Evolutionary conservation across 1,140 invertebrate genomes (phyloP).

Genomic region (Ostrea denselamellosa): DNA sequence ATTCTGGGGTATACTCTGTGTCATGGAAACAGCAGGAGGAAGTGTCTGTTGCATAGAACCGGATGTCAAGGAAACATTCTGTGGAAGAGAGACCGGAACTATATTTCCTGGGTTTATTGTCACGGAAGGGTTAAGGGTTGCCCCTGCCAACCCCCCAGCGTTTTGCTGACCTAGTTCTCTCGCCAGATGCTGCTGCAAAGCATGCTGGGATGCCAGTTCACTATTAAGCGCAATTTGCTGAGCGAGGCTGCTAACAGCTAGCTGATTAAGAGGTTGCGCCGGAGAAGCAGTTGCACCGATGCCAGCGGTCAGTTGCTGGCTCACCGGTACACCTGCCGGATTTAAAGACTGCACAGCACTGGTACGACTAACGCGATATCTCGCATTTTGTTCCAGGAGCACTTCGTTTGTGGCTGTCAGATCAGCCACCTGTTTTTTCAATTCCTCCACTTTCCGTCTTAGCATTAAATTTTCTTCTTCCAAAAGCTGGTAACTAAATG

Average conservation of each 20-base stretch:
- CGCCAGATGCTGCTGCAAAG: conserved; percentile 69
- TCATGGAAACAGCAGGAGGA: conserved; percentile 67
- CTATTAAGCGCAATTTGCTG: conserved; percentile 77
- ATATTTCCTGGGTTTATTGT: conserved; percentile 72
- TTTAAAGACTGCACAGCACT: conserved; percentile 65
- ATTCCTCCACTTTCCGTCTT: conserved; percentile 86
- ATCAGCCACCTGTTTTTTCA: conserved; percentile 86
- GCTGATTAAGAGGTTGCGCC: conserved; percentile 59
- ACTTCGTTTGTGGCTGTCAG: conserved; percentile 90
- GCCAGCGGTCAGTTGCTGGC: conserved; percentile 60
- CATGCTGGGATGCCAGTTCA: conserved; percentile 74
- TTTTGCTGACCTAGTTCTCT: conserved; percentile 57
- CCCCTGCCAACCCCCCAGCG: conserved; percentile 56
- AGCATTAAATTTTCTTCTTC: conserved; percentile 87
- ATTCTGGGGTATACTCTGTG: conserved; percentile 69
- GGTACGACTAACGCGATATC: conserved; percentile 84
- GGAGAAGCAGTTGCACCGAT: conserved; percentile 62
- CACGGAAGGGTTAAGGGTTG: conserved; percentile 65
- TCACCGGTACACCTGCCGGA: conserved; percentile 60
- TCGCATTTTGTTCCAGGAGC: conserved; percentile 89
- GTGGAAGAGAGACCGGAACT: conserved; percentile 72
- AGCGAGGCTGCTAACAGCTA: conserved; percentile 68
- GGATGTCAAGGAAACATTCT: conserved; percentile 68
- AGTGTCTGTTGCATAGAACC: conserved; percentile 78
- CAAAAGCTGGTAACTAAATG: conserved; percentile 77